phyloP scores from a whole-genome alignment of 1,140 invertebrate species.

The Trinorchestia longiramus region DNA sequence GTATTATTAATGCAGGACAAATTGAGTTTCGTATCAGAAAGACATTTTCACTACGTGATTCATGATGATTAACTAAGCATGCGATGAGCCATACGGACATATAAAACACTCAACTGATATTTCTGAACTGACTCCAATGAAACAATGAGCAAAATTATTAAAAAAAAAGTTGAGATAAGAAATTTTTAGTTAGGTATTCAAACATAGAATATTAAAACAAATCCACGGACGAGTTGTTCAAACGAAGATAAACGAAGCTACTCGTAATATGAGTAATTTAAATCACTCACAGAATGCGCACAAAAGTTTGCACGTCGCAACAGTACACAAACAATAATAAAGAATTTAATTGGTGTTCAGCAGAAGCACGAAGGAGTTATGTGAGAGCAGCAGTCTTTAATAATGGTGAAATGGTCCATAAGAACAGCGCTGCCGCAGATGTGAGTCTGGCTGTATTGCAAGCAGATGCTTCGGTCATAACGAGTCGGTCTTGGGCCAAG shows the following conservation, averaged over 20 bases:
- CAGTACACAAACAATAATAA: neutral
- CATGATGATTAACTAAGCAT: too few species aligned
- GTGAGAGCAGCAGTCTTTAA: neutral
- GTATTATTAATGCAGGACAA: too few species aligned
- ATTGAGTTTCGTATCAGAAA: too few species aligned
- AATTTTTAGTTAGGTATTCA: neutral
- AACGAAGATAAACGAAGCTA: neutral
- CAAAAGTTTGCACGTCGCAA: neutral
- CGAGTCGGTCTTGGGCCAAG: neutral
- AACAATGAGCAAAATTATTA: neutral
- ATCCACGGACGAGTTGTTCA: neutral
- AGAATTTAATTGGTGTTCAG: neutral
- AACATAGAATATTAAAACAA: neutral
- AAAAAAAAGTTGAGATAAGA: neutral
- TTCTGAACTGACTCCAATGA: neutral
- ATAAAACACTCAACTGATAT: neutral
- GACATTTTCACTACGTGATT: too few species aligned
- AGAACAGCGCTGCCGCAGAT: neutral
- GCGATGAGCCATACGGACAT: neutral
- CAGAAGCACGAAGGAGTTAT: neutral
- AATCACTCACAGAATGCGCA: neutral
- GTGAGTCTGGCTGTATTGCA: neutral
- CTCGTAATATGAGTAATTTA: neutral
- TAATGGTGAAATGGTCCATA: constrained; percentile 8
- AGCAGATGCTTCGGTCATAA: constrained; percentile 50